A percentile compares a stretch with the other conserved stretches of the same genome.
Conservation (phyloP, 2,113 vertebrate species). For the Callionymus lyra region DNA sequence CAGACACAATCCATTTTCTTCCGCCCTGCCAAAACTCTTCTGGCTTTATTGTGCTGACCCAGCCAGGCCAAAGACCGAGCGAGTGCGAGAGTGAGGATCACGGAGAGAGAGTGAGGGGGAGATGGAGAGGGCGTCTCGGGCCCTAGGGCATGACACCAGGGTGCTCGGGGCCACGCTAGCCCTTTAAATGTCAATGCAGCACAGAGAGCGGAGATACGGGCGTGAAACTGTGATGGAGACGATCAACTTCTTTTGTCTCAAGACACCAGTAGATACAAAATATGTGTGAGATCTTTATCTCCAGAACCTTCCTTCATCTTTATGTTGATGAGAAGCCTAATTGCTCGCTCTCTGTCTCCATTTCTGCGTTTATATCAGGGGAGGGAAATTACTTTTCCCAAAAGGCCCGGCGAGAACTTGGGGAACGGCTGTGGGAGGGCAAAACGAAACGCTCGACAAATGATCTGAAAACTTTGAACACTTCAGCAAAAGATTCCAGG, state of each 20-base stretch:
- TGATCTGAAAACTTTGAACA: too few species aligned
- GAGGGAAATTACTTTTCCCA: too few species aligned
- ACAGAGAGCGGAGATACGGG: slow-evolving; percentile 22
- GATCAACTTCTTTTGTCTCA: too few species aligned
- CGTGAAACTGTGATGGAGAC: slow-evolving; percentile 9
- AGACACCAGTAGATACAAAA: too few species aligned
- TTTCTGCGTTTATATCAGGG: too few species aligned
- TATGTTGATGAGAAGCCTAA: slow-evolving; percentile 16
- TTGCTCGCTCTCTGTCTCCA: slow-evolving; percentile 6
- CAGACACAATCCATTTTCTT: slow-evolving; percentile 47
- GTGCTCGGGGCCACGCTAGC: slow-evolving; percentile 62
- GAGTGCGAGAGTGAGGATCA: slow-evolving; percentile 26
- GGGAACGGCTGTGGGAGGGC: too few species aligned
- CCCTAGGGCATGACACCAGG: slow-evolving; percentile 63
- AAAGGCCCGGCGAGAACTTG: too few species aligned
- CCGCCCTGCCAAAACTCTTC: slow-evolving; percentile 36
- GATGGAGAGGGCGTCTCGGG: slow-evolving; percentile 54
- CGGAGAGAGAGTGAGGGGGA: slow-evolving; percentile 7
- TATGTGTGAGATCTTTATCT: slow-evolving; percentile 18
- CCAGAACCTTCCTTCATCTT: slow-evolving; percentile 32
- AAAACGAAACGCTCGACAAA: too few species aligned
- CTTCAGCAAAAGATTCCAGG: too few species aligned
- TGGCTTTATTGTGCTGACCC: slow-evolving; percentile 50
- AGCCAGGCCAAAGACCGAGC: slow-evolving; percentile 31
- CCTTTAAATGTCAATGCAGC: slow-evolving; percentile 72